Conservation (phyloP, 2,797 vertebrate genomes). For the Masticophis lateralis region DNA sequence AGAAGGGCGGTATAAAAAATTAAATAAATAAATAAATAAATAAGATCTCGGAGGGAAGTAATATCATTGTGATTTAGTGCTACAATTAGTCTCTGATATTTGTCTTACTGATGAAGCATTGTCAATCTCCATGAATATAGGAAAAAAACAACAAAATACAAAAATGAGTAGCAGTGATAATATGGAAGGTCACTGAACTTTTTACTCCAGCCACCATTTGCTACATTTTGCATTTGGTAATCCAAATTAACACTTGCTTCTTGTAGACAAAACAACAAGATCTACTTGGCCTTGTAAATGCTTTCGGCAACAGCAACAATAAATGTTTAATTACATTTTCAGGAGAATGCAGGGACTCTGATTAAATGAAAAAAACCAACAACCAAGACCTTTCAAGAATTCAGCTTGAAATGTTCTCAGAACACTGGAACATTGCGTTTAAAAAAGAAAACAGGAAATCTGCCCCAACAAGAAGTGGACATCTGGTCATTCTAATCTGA, state of each 20-base stretch:
- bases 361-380: background rate
- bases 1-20: too few relatives aligned
- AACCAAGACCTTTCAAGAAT: slow-evolving; percentile 1
- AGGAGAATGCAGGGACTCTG: background rate
- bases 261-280: slow-evolving; percentile 5
- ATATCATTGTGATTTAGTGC: background rate
- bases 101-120: background rate
- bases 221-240: background rate
- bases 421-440: background rate
- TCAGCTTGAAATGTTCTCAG: background rate
- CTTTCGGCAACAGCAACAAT: background rate
- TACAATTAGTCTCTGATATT: background rate
- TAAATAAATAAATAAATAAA: too few relatives aligned
- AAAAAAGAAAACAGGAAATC: slow-evolving; percentile 13
- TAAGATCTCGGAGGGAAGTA: background rate
- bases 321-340: slow-evolving; percentile 2
- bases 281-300: slow-evolving; percentile 3
- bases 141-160: background rate
- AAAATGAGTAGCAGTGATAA: background rate
- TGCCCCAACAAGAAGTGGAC: background rate
- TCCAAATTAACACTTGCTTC: background rate
- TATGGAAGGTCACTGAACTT: background rate
- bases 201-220: background rate
- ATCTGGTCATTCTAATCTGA: slow-evolving; percentile 15
- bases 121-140: background rate